A percentile compares a stretch with the other conserved stretches of the same genome.
Evolutionary conservation across 1,140 invertebrate species (phyloP).

Genomic region (Aricia agestis): DNA sequence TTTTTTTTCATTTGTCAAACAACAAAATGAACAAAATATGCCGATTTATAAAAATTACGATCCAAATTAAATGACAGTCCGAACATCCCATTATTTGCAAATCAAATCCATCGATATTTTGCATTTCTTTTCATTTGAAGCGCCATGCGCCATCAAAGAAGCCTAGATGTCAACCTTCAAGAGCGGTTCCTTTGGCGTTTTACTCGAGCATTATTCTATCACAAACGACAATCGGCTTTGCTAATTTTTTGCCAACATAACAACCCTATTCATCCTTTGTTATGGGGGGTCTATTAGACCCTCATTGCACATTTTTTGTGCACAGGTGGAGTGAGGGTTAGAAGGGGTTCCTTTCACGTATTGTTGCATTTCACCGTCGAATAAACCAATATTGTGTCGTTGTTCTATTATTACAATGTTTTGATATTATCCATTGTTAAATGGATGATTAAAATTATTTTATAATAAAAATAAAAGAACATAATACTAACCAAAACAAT

Average conservation of each 20-base stretch:
- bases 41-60: too few species aligned
- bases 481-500: neutral
- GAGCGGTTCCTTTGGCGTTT: slow-evolving; percentile 23
- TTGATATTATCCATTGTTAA: neutral
- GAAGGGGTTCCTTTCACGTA: slow-evolving; percentile 33
- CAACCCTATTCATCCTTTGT: slow-evolving; percentile 46
- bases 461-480: neutral
- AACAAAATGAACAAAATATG: too few species aligned
- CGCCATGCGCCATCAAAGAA: slow-evolving; percentile 21
- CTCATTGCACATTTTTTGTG: slow-evolving; percentile 45
- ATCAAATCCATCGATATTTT: slow-evolving; percentile 7
- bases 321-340: slow-evolving; percentile 40
- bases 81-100: neutral
- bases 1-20: too few species aligned
- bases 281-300: slow-evolving; percentile 47
- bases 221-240: slow-evolving; percentile 48
- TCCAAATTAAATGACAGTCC: neutral
- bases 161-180: slow-evolving; percentile 24
- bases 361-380: slow-evolving; percentile 29
- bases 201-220: slow-evolving; percentile 21
- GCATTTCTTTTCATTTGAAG: neutral
- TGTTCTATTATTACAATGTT: slow-evolving; percentile 12
- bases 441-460: neutral
- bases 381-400: slow-evolving; percentile 28
- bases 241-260: slow-evolving; percentile 38